phyloP scores from a whole-genome alignment of 2,113 vertebrate species.

The Mohoua ochrocephala region DNA sequence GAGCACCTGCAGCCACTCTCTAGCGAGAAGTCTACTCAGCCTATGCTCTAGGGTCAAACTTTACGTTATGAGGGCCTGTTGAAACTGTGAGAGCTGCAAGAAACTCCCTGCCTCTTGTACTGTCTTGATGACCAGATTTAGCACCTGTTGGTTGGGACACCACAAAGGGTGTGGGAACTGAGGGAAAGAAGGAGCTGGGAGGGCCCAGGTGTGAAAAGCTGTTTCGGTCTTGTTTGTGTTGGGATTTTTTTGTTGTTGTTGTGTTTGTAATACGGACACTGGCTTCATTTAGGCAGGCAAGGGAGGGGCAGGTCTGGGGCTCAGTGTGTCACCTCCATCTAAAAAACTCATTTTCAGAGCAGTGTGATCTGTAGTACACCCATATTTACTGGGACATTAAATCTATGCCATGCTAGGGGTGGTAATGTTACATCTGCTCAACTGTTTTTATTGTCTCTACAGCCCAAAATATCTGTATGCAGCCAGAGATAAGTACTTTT shows the following conservation, averaged over 20 bases:
- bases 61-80: background rate
- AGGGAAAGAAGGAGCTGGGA: background rate
- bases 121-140: background rate
- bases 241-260: background rate
- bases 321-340: fast-evolving
- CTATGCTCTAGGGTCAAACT: background rate
- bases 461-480: background rate
- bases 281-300: background rate
- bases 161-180: background rate
- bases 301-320: background rate
- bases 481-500: background rate
- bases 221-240: background rate
- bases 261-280: background rate
- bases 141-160: too few relatives aligned
- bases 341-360: background rate
- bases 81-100: background rate
- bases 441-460: background rate
- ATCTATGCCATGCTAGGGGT: fast-evolving
- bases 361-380: background rate
- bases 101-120: too few relatives aligned
- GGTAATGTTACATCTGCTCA: background rate
- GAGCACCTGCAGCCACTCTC: fast-evolving
- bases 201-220: background rate
- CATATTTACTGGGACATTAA: background rate
- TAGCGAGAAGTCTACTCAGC: background rate